Evolutionary conservation across 2,113 vertebrate species (phyloP), one percentile per base, ranked within the genome.

Genomic region (Entelurus aequoreus): DNA sequence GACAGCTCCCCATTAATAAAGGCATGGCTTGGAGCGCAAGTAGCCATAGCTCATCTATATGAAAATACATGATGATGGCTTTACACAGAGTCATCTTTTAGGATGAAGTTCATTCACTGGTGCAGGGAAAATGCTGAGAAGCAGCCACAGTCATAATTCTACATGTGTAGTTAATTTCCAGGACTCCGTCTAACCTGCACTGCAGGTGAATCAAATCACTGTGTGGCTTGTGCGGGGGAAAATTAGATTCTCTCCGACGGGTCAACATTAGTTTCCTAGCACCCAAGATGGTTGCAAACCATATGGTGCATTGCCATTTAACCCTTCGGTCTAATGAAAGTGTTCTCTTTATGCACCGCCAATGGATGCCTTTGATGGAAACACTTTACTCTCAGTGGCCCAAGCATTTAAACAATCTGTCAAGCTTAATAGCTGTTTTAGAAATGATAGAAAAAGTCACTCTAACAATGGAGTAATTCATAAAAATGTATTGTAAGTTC

Each of bases 31-130:
- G 92, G 80, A 95, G 94, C 92, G 83, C 89, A 91, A 91, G 84
- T 89, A 91, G 92, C 90, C 91, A 95, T 97, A 95, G 95, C 96
- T 97, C 94, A 95, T 98, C 91, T 93, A 94, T 94, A 95, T 96
- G 94, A 96, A 96, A 97, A 97, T 94, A 94, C 93, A 94, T 92
- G 91, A 95, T 95, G 95, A 96, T 94, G 92, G 94, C 93, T 98
- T 97, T 95, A 94, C 92, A 93, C 93, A 91, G 90, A 91, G 89
- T 93, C 93, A 94, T 95, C 86, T 94, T 95, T 87, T 83, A 88
- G 90, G 93, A 89, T 88, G 85, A 88, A 90, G 91, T 90, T 88
- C 90, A 86, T 92, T 90, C 88, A 90, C 90, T 90, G 88, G 87
- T 78, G 83, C 63, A 65, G 82, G 78, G 85, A 82, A 85, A 90